A percentile compares a stretch with the other conserved stretches of the same genome.
Evolutionary conservation across 1,140 invertebrate species (phyloP).

Genomic region (Drosophila serrata): DNA sequence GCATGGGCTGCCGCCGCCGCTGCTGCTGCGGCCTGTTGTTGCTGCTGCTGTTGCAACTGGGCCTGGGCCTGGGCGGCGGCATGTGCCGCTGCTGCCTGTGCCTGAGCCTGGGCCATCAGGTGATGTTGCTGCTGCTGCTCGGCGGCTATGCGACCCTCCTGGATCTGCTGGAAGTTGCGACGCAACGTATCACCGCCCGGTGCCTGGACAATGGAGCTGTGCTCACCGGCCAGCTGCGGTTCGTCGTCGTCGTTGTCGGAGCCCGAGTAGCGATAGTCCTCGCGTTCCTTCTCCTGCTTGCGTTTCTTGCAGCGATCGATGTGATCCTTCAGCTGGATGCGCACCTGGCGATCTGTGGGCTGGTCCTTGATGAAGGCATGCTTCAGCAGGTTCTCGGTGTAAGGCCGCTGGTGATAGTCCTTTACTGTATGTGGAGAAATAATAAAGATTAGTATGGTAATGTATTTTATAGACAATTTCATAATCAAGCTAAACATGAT

Average conservation of each 20-base stretch:
- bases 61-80: slow-evolving; percentile 81
- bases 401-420: slow-evolving; percentile 99
- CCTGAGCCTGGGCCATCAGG: slow-evolving; percentile 72
- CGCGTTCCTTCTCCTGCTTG: slow-evolving; percentile 95
- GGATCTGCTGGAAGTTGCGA: slow-evolving; percentile 99
- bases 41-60: slow-evolving; percentile 85
- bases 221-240: slow-evolving; percentile 93
- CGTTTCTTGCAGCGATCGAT: slow-evolving; percentile 98
- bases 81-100: slow-evolving; percentile 85
- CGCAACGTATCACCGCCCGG: slow-evolving; percentile 95
- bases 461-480: background rate
- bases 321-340: slow-evolving; percentile 99
- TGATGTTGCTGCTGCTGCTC: slow-evolving; percentile 83
- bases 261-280: slow-evolving; percentile 94
- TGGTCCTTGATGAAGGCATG: slow-evolving; percentile 99
- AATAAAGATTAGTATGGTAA: background rate
- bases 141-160: slow-evolving; percentile 91
- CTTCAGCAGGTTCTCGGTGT: slow-evolving; percentile 98
- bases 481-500: background rate
- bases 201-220: slow-evolving; percentile 95
- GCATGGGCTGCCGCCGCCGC: slow-evolving; percentile 82
- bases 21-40: slow-evolving; percentile 64
- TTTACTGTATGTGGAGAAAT: slow-evolving; percentile 90
- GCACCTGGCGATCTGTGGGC: slow-evolving; percentile 98
- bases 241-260: slow-evolving; percentile 96